phyloP scores from a whole-genome alignment of 2,113 vertebrate species.

The Guaruba guarouba region DNA sequence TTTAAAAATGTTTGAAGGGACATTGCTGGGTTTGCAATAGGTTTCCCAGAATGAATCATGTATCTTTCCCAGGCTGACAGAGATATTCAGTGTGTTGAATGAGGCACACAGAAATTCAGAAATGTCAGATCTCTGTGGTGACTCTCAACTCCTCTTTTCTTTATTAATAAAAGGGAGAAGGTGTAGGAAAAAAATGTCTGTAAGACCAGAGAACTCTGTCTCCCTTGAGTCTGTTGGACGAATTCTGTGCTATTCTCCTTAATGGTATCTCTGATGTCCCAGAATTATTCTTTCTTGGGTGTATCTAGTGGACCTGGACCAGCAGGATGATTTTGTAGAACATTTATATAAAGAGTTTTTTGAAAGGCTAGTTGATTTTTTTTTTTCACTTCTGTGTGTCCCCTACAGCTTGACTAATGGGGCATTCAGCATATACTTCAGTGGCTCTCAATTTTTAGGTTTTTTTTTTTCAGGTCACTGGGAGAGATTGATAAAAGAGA shows the following conservation, averaged over 20 bases:
- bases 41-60: constrained; percentile 8
- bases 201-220: constrained; percentile 23
- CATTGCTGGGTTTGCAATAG: not conserved
- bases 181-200: constrained; percentile 4
- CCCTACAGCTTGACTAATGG: constrained; percentile 57
- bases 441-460: constrained; percentile 23
- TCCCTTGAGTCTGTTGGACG: not conserved
- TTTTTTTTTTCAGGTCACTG: constrained; percentile 55
- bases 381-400: constrained; percentile 1
- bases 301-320: constrained; percentile 16
- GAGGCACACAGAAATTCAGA: not conserved
- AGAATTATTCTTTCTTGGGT: constrained; percentile 32
- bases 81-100: constrained; percentile 27
- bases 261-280: not conserved
- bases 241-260: constrained; percentile 17
- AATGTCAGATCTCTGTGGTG: not conserved
- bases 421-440: constrained; percentile 44
- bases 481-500: constrained; percentile 48
- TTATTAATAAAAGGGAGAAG: constrained; percentile 45
- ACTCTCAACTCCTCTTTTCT: constrained; percentile 25
- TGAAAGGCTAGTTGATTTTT: constrained; percentile 32
- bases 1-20: not conserved
- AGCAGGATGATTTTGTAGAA: constrained; percentile 48
- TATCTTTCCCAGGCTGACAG: constrained; percentile 7
- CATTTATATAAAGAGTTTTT: constrained; percentile 55